A percentile compares a stretch with the other conserved stretches of the same genome.
These are phyloP conservation scores for Gobionotothen gibberifrons DNA, from an alignment of 2,797 vertebrate genomes.

Conservation along the genomic window DNA sequence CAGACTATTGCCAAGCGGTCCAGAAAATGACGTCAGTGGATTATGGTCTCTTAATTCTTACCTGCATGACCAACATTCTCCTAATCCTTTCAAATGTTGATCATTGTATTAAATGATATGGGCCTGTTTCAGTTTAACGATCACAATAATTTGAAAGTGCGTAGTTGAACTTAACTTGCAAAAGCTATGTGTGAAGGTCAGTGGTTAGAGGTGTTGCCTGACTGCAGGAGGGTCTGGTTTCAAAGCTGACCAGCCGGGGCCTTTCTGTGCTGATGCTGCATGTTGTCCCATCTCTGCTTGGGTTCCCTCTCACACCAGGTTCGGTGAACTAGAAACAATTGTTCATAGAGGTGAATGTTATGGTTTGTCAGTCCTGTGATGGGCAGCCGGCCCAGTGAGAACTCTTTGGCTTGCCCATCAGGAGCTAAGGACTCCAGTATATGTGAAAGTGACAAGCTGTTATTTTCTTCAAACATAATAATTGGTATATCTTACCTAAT, in stretches of 20 bases:
- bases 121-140: not conserved
- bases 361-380: not conserved
- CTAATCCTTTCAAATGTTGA: not conserved
- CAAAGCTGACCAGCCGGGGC: not conserved
- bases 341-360: not conserved
- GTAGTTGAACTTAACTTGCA: not conserved
- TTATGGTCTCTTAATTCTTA: not conserved
- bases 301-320: not conserved
- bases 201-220: not conserved
- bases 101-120: not conserved
- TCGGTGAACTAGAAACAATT: not conserved
- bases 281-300: not conserved
- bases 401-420: accelerated
- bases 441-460: not conserved
- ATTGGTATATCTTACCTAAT: not conserved
- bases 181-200: not conserved
- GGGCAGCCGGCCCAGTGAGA: not conserved
- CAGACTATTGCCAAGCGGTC: not conserved
- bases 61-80: not conserved
- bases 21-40: not conserved
- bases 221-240: not conserved
- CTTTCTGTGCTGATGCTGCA: not conserved
- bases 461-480: not conserved
- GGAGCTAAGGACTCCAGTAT: not conserved
- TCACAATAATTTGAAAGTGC: not conserved